Evolutionary conservation across 2,888 invertebrate genomes (phyloP), one percentile per base, ranked within the genome.

Genomic region (Choristoneura rosaceana): DNA sequence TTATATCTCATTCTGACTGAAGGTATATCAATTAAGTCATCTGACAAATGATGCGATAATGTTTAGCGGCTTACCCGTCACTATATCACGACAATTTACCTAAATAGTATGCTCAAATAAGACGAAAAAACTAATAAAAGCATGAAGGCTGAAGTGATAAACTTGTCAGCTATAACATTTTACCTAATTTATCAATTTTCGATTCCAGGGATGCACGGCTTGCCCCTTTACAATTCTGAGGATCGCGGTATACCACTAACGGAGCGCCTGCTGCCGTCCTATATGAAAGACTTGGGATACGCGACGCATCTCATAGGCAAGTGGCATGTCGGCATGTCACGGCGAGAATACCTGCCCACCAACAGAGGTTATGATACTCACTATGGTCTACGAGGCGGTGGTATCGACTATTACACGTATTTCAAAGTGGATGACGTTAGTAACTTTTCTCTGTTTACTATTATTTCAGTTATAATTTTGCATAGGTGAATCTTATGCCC

Each of bases 271-370:
- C 81, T 95, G n/a, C 95, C 95, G 0, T 92, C 96, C 80, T 96
- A 96, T 84, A 86, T 98, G 74, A 95, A 95, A 80, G 93, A 93
- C 45, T 82, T 95, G 73, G 97, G 97, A 0, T 99, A 98, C 89
- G 88, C 93, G 7, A 98, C 98, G 0, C 96, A 97, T 85, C 94
- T 98, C 41, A 95, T 99, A 10, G 99, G 99, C 33, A 99, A 99
- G 93, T 99, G 98, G 98, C 97, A 97, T 86, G 95, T 98, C 73
- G 98, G 98, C 1, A 97, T 96, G 93, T 96, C 96, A 76, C 94
- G 95, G 69, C 93, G 94, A 68, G 96, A 96, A 78, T 97, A 95
- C 84, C 95, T 97, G 2, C 98, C 98, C 0, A 95, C 95, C 2
- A 94, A 94, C 69, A 95, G 98, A 69, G 98, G 98, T 5, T 98